Evolutionary conservation across 2,113 vertebrate genomes (phyloP).

Genomic region (Ochotona princeps): DNA sequence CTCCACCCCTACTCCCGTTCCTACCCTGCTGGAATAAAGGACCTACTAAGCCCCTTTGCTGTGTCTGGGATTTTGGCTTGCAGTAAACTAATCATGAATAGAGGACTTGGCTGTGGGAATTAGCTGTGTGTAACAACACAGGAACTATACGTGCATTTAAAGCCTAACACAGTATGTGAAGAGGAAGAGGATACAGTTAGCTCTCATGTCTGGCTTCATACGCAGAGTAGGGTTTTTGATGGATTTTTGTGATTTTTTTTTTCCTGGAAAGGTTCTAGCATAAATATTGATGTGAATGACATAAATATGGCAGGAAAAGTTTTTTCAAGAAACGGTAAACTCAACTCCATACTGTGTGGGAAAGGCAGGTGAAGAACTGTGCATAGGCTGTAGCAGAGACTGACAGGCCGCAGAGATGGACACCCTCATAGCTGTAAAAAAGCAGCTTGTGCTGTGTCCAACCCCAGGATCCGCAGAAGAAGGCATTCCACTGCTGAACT

Average conservation of each 20-base stretch:
- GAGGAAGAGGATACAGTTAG: neutral
- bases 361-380: neutral
- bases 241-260: neutral
- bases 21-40: too few relatives aligned
- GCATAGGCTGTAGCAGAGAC: too few relatives aligned
- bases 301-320: neutral
- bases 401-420: neutral
- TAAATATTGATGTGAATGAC: neutral
- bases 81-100: too few relatives aligned
- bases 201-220: neutral
- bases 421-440: too few relatives aligned
- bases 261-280: neutral
- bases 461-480: neutral
- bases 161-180: neutral
- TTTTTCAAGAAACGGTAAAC: neutral
- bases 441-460: too few relatives aligned
- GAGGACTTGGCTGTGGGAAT: too few relatives aligned
- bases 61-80: too few relatives aligned
- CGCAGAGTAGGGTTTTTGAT: neutral
- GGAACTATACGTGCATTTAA: too few relatives aligned
- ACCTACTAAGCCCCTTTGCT: too few relatives aligned
- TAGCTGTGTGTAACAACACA: too few relatives aligned
- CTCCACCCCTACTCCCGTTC: too few relatives aligned
- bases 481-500: too few relatives aligned
- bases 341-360: neutral